phyloP scores from a whole-genome alignment of 2,888 invertebrate genomes.

The Thalpophila matura region DNA sequence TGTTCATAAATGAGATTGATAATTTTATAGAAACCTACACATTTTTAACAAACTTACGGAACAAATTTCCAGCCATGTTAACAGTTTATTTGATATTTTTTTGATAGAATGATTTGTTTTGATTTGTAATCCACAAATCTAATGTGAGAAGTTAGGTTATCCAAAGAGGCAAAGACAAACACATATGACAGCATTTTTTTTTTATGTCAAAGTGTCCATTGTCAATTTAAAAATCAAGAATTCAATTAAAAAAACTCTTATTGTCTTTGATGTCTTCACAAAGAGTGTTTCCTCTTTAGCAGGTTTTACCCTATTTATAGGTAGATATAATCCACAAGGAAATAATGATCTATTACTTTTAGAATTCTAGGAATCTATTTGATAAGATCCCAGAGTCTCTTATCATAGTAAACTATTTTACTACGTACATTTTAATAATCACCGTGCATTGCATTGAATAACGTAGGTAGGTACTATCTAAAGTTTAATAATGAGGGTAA shows the following conservation, averaged over 20 bases:
- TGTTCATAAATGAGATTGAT: slow-evolving; percentile 12
- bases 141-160: slow-evolving; percentile 61
- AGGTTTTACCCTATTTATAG: background rate
- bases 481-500: too few species aligned
- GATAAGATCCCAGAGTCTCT: too few species aligned
- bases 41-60: slow-evolving; percentile 74
- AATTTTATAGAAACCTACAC: background rate
- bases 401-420: too few species aligned
- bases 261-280: background rate
- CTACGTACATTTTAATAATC: too few species aligned
- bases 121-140: background rate
- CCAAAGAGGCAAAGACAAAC: slow-evolving; percentile 49
- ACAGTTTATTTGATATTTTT: slow-evolving; percentile 22
- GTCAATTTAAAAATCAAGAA: background rate
- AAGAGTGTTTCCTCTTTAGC: background rate
- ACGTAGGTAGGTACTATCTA: too few species aligned
- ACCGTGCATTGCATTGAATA: too few species aligned
- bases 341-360: too few species aligned
- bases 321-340: too few species aligned
- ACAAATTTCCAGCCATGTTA: slow-evolving; percentile 80
- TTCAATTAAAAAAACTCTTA: background rate
- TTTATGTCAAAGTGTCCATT: too few species aligned
- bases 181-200: slow-evolving; percentile 11
- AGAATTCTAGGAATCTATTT: too few species aligned
- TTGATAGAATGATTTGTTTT: slow-evolving; percentile 21